Evolutionary conservation across 2,888 invertebrate species (phyloP).

Genomic region (Andrena dorsata): DNA sequence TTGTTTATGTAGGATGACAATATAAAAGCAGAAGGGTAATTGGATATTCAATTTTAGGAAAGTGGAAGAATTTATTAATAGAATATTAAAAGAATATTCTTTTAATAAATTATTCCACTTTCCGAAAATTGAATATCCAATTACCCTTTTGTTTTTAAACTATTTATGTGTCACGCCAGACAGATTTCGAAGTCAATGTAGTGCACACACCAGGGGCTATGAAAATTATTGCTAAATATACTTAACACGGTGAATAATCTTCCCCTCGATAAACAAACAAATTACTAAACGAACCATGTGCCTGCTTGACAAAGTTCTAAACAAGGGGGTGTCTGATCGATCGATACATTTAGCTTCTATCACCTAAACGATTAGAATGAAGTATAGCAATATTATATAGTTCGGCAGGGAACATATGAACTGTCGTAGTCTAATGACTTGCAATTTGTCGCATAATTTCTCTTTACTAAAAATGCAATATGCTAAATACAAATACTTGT

Average conservation of each 20-base stretch:
- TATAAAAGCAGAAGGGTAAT: too few relatives aligned
- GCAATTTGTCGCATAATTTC: constrained; percentile 17
- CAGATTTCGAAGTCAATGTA: not conserved
- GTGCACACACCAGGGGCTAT: too few relatives aligned
- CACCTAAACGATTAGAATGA: not conserved
- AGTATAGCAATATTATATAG: not conserved
- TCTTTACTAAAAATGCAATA: not conserved
- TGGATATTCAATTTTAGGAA: too few relatives aligned
- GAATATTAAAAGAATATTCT: too few relatives aligned
- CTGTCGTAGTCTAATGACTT: not conserved
- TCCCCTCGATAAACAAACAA: constrained; percentile 7
- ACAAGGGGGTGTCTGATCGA: constrained; percentile 8
- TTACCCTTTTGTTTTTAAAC: not conserved
- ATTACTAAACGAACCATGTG: constrained; percentile 25
- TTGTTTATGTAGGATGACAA: not conserved
- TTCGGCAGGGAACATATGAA: not conserved
- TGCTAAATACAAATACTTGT: not conserved
- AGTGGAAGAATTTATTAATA: too few relatives aligned
- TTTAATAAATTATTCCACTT: not conserved
- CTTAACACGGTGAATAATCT: not conserved
- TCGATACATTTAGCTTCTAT: constrained; percentile 14
- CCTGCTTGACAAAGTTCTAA: constrained; percentile 13
- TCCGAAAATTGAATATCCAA: not conserved
- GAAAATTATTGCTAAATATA: constrained; percentile 7
- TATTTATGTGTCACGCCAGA: not conserved